Percentiles rank a stretch among this genome's conserved stretches.
These are phyloP conservation scores for Lampris megalopsis DNA, from an alignment of 2,113 vertebrate genomes.

Conservation along the genomic window DNA sequence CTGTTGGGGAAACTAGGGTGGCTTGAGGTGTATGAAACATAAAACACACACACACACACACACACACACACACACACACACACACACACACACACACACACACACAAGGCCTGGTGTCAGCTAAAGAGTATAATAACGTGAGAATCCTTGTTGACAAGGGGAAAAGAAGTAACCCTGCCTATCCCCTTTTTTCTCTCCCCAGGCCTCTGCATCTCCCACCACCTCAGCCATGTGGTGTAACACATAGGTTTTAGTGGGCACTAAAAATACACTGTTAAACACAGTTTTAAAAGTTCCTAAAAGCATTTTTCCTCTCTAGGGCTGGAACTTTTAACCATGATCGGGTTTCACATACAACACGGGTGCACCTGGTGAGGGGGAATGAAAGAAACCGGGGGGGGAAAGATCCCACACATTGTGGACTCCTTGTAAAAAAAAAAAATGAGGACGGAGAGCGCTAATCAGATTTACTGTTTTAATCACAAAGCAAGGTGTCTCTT, in stretches of 20 bases:
- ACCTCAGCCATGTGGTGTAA: conserved; percentile 68
- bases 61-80: too few species aligned
- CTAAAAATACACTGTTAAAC: conserved; percentile 84
- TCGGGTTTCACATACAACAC: conserved; percentile 77
- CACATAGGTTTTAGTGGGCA: conserved; percentile 79
- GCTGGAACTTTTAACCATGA: conserved; percentile 82
- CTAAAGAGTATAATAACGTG: conserved; percentile 5
- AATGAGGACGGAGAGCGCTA: conserved; percentile 65
- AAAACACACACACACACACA: background rate
- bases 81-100: background rate
- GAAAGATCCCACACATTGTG: conserved; percentile 68
- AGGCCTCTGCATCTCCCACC: conserved; percentile 32
- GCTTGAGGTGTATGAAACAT: too few species aligned
- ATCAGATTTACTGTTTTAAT: conserved; percentile 83
- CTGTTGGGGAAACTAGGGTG: too few species aligned
- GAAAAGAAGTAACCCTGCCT: conserved; percentile 1
- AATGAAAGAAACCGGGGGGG: conserved; percentile 56
- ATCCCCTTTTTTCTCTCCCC: conserved; percentile 28
- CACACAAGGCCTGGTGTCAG: background rate
- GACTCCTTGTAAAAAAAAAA: conserved; percentile 68
- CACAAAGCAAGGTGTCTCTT: conserved; percentile 65
- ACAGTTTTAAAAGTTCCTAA: conserved; percentile 84
- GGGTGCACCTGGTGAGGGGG: conserved; percentile 74
- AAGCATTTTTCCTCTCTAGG: conserved; percentile 82
- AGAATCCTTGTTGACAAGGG: conserved; percentile 7